These are phyloP conservation scores for Alcis repandata DNA, from an alignment of 2,888 invertebrate species.

Conservation along the genomic window DNA sequence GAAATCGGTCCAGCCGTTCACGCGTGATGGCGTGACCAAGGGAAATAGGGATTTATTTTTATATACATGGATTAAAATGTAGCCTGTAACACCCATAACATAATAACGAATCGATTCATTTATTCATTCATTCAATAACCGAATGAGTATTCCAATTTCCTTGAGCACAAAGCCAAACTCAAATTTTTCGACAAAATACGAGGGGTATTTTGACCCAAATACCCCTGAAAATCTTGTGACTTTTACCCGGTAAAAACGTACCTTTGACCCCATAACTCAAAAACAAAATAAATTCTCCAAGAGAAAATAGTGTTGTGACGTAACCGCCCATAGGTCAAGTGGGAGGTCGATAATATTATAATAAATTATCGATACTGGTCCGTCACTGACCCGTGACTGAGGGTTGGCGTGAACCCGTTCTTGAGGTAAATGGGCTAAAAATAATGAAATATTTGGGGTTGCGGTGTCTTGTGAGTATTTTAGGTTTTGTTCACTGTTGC, in stretches of 20 bases:
- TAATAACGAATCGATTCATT: no score
- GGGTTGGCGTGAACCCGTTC: constrained; percentile 5
- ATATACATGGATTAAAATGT: no score
- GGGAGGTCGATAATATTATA: constrained; percentile 21
- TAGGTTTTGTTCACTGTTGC: neutral
- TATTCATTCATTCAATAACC: no score
- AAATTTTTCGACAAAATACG: neutral
- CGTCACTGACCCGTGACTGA: constrained; percentile 16
- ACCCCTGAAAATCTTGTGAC: no score
- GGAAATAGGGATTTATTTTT: no score
- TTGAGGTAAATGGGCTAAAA: constrained; percentile 4
- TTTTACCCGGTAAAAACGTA: no score
- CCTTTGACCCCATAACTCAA: neutral
- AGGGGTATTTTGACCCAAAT: neutral
- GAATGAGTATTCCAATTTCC: no score
- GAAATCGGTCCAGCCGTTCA: no score
- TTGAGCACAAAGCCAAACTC: no score
- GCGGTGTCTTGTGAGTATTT: neutral
- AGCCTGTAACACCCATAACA: no score
- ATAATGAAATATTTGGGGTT: constrained; percentile 5
- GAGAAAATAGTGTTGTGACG: constrained; percentile 10
- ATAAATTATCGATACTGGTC: constrained; percentile 18
- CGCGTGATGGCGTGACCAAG: no score
- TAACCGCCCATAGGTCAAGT: constrained; percentile 10
- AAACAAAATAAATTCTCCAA: neutral